Conservation (phyloP, 2,113 vertebrate species). For the Crotalus helleri region DNA sequence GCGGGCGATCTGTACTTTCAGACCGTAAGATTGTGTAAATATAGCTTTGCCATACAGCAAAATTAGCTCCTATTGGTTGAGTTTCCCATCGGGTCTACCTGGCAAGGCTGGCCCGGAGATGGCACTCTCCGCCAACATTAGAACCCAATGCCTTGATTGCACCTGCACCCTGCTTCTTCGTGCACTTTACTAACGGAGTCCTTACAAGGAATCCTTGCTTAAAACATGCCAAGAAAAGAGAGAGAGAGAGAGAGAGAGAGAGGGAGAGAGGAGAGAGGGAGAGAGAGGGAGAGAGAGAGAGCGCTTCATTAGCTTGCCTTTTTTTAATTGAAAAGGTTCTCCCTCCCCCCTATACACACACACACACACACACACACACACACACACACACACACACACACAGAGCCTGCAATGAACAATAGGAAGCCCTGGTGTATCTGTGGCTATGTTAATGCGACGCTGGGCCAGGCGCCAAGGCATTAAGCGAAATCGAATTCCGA, state of each 20-base stretch:
- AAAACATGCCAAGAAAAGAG: slow-evolving; percentile 23
- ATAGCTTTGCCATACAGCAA: too few relatives aligned
- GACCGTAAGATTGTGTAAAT: too few relatives aligned
- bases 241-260: slow-evolving; percentile 12
- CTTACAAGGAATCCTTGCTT: slow-evolving; percentile 39
- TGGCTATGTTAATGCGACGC: slow-evolving; percentile 86
- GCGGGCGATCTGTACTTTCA: too few relatives aligned
- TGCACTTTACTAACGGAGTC: not conserved
- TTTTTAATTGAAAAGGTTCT: slow-evolving; percentile 48
- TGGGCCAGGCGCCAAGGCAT: slow-evolving; percentile 91
- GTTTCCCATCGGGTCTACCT: too few relatives aligned
- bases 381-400: not conserved
- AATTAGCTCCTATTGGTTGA: too few relatives aligned
- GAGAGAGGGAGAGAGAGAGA: too few relatives aligned
- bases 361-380: not conserved
- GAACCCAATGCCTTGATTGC: not conserved
- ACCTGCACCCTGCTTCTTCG: not conserved
- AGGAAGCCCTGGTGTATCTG: slow-evolving; percentile 75
- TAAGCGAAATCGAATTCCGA: slow-evolving; percentile 98
- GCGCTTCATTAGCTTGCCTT: slow-evolving; percentile 39
- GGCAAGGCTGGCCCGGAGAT: too few relatives aligned
- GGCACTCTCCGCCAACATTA: too few relatives aligned
- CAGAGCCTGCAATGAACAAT: not conserved
- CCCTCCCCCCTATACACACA: not conserved
- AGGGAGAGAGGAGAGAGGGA: too few relatives aligned